Base-by-base conservation (phyloP, 2,797 vertebrate species). In the Peromyscus nudipes region DNA sequence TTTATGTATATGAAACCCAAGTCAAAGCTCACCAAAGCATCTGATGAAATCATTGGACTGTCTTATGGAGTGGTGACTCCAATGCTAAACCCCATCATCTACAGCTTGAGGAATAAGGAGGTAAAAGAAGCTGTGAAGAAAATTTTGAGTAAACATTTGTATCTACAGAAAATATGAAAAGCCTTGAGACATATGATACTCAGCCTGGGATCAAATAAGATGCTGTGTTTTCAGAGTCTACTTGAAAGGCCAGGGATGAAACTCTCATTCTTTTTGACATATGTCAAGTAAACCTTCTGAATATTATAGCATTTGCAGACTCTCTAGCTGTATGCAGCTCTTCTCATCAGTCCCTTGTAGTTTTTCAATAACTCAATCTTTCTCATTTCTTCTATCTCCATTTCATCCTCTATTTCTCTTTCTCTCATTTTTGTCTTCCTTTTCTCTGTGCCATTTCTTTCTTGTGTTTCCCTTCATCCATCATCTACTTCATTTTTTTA, bases 1-100 rank as follows among this genome's bases (percentile, higher is more conserved):
- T 97, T 97, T 71, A 96, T 97, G 95, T 97, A 97, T 85, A 96
- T 94, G 81, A 96, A 97, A 10, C 93, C 95, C n/a, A 96, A 97
- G 43, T 95, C 96, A 93, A 97, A 94, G 29, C 43, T 89, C 40
- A 95, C 94, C 85, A 96, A 92, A 60, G 71, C 75, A 55, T 97
- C 92, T 13, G 76, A 97, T 60, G 96, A 97, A 64, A 95, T 94
- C 40, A 89, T 83, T 12, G 83, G n/a, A 5, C 31, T 97, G 27
- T 97, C 94, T 92, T 97, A 97, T 29, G 96, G 88, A 77, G 55
- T 96, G 0, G 17, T 97, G 57, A 97, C 89, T 19, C 97, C 81
- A 0, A 91, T 97, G 95, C 90, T 98, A 89, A 98, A 97, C 13
- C 96, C 97, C 31, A 92, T 97, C 29, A 97, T 97, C 80, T 98